Conservation (phyloP, 2,888 invertebrate species). For the Xestoiulus laeticollis region DNA sequence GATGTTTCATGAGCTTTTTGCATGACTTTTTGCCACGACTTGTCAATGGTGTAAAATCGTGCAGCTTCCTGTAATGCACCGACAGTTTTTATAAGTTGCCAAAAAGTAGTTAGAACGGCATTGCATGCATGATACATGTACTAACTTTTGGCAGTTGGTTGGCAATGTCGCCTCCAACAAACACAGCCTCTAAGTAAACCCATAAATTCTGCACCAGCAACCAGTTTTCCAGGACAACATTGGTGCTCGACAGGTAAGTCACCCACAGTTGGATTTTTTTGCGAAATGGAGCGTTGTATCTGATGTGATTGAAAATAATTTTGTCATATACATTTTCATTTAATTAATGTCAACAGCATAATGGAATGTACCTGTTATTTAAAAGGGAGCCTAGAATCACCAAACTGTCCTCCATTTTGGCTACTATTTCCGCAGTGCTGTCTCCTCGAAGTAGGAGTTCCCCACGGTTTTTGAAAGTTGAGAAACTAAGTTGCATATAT, state of each 20-base stretch:
- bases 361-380: conserved; percentile 74
- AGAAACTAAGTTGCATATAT: conserved; percentile 75
- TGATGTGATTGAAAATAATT: conserved; percentile 55
- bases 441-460: conserved; percentile 80
- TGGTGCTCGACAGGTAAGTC: conserved; percentile 90
- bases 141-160: conserved; percentile 84
- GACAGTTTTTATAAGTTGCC: neutral
- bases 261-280: conserved; percentile 98
- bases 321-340: neutral
- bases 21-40: conserved; percentile 99
- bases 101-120: too few species aligned
- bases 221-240: conserved; percentile 96
- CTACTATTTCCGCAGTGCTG: conserved; percentile 80
- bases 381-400: conserved; percentile 86
- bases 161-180: conserved; percentile 98
- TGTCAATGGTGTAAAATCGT: conserved; percentile 92
- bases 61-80: conserved; percentile 59
- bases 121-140: too few species aligned
- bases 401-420: conserved; percentile 82
- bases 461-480: conserved; percentile 81
- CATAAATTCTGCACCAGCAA: conserved; percentile 96
- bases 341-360: neutral
- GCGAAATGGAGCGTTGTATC: conserved; percentile 95
- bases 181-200: conserved; percentile 97
- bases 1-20: conserved; percentile 95